phyloP scores from a whole-genome alignment of 2,113 vertebrate genomes.

The Passer domesticus region DNA sequence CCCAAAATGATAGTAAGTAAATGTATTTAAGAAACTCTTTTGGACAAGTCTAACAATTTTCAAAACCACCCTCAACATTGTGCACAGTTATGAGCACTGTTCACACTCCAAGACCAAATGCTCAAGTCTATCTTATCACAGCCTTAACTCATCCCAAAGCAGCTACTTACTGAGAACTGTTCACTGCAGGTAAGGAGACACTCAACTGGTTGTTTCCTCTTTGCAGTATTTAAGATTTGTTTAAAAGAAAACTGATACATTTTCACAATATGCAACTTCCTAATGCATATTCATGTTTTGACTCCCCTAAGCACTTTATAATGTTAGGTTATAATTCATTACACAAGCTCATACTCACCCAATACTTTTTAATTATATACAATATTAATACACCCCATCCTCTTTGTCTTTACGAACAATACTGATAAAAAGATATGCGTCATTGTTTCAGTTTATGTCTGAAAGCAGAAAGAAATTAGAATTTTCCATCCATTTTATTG shows the following conservation, averaged over 20 bases:
- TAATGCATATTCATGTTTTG: not conserved
- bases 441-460: not conserved
- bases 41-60: not conserved
- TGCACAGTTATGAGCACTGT: not conserved
- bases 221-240: not conserved
- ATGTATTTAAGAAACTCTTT: not conserved
- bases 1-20: not conserved
- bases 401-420: constrained; percentile 67
- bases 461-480: constrained; percentile 45
- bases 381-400: constrained; percentile 55
- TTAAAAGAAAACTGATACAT: not conserved
- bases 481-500: constrained; percentile 33
- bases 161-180: not conserved
- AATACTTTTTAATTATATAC: constrained; percentile 35
- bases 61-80: rapidly evolving
- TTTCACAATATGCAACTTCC: not conserved
- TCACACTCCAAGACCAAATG: not conserved
- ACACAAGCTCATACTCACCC: constrained; percentile 15
- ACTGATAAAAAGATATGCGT: not conserved
- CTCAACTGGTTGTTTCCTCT: not conserved
- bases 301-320: not conserved
- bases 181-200: not conserved
- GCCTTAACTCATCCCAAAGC: not conserved
- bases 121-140: not conserved
- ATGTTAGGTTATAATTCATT: constrained; percentile 12